Conservation (phyloP, 2,797 vertebrate genomes). For the Sebastes iracundus region DNA sequence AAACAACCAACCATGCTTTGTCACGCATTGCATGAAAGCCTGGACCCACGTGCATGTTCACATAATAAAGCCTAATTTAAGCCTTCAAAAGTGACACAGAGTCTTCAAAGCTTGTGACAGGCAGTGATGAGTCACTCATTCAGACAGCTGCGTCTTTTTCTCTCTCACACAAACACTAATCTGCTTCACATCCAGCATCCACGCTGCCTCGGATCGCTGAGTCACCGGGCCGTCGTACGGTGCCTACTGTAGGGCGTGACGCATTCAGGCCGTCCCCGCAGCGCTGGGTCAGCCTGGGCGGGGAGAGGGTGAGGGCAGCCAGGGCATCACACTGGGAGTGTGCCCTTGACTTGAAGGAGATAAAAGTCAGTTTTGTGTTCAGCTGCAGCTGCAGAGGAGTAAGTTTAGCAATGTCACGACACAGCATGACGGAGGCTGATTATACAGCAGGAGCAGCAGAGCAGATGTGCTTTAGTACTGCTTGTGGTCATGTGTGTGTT, state of each 20-base stretch:
- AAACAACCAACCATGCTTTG: background rate
- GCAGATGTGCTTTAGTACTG: conserved; percentile 25
- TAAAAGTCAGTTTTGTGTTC: conserved; percentile 1
- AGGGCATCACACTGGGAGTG: conserved; percentile 17
- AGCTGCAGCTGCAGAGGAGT: conserved; percentile 23
- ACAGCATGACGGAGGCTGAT: conserved; percentile 14
- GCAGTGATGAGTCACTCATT: conserved; percentile 45
- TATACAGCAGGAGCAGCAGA: background rate
- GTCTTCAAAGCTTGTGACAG: conserved; percentile 47
- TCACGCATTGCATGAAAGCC: background rate
- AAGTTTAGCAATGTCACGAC: conserved; percentile 28
- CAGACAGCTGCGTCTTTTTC: conserved; percentile 50
- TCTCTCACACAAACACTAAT: conserved; percentile 21
- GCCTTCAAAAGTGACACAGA: conserved; percentile 18
- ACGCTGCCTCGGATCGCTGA: conserved; percentile 54
- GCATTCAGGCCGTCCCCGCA: conserved; percentile 43
- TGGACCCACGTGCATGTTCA: background rate
- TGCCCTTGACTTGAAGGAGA: conserved; percentile 40
- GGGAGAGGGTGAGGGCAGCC: conserved; percentile 21
- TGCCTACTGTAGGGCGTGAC: conserved; percentile 57
- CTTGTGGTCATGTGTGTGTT: background rate
- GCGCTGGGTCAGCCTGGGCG: conserved; percentile 17
- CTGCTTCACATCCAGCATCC: conserved; percentile 43
- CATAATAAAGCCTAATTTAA: conserved; percentile 16
- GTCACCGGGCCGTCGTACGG: conserved; percentile 52